Evolutionary conservation across 2,113 vertebrate species (phyloP).

Genomic region (Daubentonia madagascariensis): DNA sequence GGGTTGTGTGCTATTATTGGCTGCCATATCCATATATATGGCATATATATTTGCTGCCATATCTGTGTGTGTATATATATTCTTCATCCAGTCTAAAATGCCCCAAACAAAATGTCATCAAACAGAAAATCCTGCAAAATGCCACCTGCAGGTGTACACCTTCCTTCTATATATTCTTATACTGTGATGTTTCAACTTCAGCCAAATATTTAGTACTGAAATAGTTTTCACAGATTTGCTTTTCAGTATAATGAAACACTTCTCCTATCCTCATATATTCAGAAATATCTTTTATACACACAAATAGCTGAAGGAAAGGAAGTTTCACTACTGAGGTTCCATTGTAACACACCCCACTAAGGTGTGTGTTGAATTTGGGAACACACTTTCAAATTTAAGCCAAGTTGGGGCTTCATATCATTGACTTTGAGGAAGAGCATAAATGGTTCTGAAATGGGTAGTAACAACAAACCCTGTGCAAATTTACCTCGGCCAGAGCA

Average conservation of each 20-base stretch:
- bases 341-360: not conserved
- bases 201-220: constrained; percentile 13
- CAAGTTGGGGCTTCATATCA: not conserved
- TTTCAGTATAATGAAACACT: not conserved
- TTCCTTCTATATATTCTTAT: not conserved
- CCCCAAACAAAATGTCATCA: not conserved
- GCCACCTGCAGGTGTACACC: not conserved
- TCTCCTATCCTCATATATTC: not conserved
- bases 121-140: not conserved
- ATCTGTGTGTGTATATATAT: not conserved
- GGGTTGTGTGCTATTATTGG: not conserved
- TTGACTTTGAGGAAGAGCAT: constrained; percentile 2
- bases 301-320: not conserved
- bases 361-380: not conserved
- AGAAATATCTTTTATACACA: not conserved
- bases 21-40: not conserved
- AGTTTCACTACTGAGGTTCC: not conserved
- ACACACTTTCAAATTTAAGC: not conserved
- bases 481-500: constrained; percentile 9
- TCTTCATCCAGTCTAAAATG: not conserved
- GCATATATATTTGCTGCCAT: not conserved
- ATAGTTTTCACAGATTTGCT: not conserved
- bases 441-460: constrained; percentile 6
- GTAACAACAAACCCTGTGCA: not conserved
- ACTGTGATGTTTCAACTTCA: not conserved